Conservation (phyloP, 2,113 vertebrate species). For the Ptilonorhynchus violaceus region DNA sequence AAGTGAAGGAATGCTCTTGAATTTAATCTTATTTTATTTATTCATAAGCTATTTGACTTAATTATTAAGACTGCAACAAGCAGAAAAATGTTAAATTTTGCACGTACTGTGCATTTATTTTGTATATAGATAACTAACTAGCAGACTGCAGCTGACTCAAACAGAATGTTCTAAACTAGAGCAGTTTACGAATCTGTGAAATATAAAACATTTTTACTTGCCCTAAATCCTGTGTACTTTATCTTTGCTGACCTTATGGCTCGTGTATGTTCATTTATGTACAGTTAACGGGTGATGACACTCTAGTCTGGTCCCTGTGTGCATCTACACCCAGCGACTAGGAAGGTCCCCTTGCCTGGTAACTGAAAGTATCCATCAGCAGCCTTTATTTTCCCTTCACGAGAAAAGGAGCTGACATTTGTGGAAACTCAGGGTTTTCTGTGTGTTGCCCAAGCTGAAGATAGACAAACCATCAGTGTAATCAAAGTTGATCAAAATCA, state of each 20-base stretch:
- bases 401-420: background rate
- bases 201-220: slow-evolving; percentile 72
- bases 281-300: background rate
- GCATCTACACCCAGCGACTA: background rate
- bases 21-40: slow-evolving; percentile 84
- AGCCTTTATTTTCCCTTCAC: background rate
- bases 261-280: background rate
- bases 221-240: slow-evolving; percentile 45
- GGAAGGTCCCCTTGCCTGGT: background rate
- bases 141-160: slow-evolving; percentile 76
- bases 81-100: slow-evolving; percentile 72
- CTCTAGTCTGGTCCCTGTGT: background rate
- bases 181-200: slow-evolving; percentile 69
- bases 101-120: slow-evolving; percentile 79
- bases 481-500: background rate
- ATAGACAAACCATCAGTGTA: background rate
- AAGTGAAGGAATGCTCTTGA: slow-evolving; percentile 77
- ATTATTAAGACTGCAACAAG: slow-evolving; percentile 76
- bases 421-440: background rate
- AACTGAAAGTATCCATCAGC: background rate
- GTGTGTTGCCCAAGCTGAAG: background rate
- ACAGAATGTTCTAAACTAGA: slow-evolving; percentile 80
- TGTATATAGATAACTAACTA: slow-evolving; percentile 77
- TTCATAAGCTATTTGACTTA: slow-evolving; percentile 84
- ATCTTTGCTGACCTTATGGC: background rate